phyloP scores from a whole-genome alignment of 2,888 invertebrate species.

The Melanargia galathea region DNA sequence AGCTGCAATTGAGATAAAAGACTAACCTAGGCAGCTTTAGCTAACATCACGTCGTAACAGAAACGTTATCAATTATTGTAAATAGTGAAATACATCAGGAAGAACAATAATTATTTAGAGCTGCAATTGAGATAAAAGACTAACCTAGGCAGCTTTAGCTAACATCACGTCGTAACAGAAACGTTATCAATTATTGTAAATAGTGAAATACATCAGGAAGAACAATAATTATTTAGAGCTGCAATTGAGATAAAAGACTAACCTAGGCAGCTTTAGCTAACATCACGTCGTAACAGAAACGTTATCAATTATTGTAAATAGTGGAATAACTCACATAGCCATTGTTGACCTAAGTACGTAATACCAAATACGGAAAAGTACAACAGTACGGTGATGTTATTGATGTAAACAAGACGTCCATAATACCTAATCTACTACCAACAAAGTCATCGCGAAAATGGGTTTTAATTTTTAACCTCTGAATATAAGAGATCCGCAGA shows the following conservation, averaged over 20 bases:
- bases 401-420: conserved; percentile 25
- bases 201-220: no score
- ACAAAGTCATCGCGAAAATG: no score
- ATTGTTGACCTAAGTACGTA: conserved; percentile 29
- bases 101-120: neutral
- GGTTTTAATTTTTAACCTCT: no score
- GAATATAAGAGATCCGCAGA: no score
- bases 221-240: neutral
- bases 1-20: conserved; percentile 1
- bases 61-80: neutral
- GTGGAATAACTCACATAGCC: neutral
- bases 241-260: neutral
- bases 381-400: neutral
- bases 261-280: neutral
- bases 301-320: no score
- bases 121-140: neutral
- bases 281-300: neutral
- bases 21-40: neutral
- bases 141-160: neutral
- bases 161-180: neutral
- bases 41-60: neutral
- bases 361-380: conserved; percentile 22
- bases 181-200: neutral
- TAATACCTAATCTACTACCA: conserved; percentile 43
- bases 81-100: no score